Conservation (phyloP, 2,888 invertebrate species). For the Nephrotoma guestfalica region DNA sequence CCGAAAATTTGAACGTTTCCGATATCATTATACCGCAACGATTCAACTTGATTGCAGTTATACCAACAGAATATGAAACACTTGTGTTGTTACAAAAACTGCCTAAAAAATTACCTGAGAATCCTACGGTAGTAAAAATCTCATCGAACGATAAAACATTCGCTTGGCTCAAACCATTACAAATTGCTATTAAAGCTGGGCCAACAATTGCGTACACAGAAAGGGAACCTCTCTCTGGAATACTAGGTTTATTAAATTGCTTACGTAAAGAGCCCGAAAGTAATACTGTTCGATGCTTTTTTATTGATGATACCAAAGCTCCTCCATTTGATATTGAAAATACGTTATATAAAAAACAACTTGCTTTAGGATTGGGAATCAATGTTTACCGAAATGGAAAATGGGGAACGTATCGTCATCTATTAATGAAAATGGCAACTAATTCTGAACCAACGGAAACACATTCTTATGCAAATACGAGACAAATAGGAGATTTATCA, state of each 20-base stretch:
- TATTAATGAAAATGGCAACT: slow-evolving; percentile 41
- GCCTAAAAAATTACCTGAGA: slow-evolving; percentile 14
- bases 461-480: slow-evolving; percentile 64
- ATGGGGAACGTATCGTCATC: slow-evolving; percentile 71
- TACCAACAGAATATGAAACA: slow-evolving; percentile 22
- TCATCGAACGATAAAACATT: slow-evolving; percentile 20
- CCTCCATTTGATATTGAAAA: slow-evolving; percentile 48
- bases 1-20: slow-evolving; percentile 34
- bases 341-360: slow-evolving; percentile 48
- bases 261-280: slow-evolving; percentile 67
- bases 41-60: slow-evolving; percentile 20
- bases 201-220: slow-evolving; percentile 41
- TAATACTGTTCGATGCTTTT: slow-evolving; percentile 42
- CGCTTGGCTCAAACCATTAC: slow-evolving; percentile 24
- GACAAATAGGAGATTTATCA: slow-evolving; percentile 72
- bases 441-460: slow-evolving; percentile 32
- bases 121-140: slow-evolving; percentile 19
- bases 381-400: slow-evolving; percentile 53
- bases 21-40: slow-evolving; percentile 18
- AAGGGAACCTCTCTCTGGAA: slow-evolving; percentile 55
- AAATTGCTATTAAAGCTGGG: slow-evolving; percentile 20
- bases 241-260: slow-evolving; percentile 82
- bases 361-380: slow-evolving; percentile 57
- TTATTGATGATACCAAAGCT: slow-evolving; percentile 46
- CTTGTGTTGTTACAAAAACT: slow-evolving; percentile 23